A percentile compares a stretch with the other conserved stretches of the same genome.
These are phyloP conservation scores for Falco berigora DNA, from an alignment of 2,797 vertebrate genomes.

Conservation along the genomic window DNA sequence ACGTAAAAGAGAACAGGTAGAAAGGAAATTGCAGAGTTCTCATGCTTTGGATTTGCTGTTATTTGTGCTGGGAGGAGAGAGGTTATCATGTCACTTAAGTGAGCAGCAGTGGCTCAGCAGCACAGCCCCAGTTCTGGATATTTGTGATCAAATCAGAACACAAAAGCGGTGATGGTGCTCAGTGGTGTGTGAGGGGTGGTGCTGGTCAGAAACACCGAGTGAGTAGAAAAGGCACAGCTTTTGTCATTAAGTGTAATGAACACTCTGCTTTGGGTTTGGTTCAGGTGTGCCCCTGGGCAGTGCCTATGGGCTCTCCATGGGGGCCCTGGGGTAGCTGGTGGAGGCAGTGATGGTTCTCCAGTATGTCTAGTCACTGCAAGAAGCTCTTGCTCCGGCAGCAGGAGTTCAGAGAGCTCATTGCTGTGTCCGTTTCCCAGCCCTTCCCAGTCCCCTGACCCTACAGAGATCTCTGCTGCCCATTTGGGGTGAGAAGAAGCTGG, in stretches of 20 bases:
- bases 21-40: background rate
- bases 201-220: background rate
- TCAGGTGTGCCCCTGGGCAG: fast-evolving
- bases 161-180: background rate
- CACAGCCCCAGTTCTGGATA: background rate
- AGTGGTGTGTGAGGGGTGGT: background rate
- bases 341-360: background rate
- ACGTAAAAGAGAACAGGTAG: background rate
- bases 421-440: background rate
- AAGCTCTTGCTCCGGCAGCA: background rate
- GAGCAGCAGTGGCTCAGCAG: background rate
- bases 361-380: background rate
- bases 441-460: background rate
- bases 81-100: too few species aligned
- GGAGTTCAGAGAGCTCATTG: background rate
- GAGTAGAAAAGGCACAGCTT: background rate
- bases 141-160: background rate
- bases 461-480: background rate
- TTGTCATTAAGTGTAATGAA: background rate
- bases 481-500: background rate
- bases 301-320: fast-evolving
- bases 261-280: background rate
- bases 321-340: too few species aligned
- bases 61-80: background rate
- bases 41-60: background rate